Evolutionary conservation across 2,113 vertebrate species (phyloP).

Genomic region (Ictalurus punctatus): DNA sequence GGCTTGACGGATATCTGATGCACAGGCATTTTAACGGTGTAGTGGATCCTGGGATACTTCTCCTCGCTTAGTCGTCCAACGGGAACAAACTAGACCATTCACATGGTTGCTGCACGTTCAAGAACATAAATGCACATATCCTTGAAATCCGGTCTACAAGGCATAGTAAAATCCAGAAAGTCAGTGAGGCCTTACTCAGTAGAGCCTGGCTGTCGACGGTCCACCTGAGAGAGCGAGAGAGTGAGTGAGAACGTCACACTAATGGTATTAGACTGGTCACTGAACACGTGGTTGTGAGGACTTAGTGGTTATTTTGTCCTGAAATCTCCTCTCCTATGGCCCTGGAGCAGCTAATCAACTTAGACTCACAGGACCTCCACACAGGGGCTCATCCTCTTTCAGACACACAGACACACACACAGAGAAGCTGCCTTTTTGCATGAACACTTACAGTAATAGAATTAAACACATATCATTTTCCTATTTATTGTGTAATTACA

Average conservation of each 20-base stretch:
- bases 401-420: neutral
- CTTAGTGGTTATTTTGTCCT: slow-evolving; percentile 40
- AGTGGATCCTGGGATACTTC: neutral
- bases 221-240: neutral
- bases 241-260: slow-evolving; percentile 19
- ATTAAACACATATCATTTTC: neutral
- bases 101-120: neutral
- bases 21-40: slow-evolving; percentile 79
- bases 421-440: neutral
- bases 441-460: neutral
- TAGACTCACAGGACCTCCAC: slow-evolving; percentile 26
- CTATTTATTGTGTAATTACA: neutral
- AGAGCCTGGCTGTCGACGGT: neutral
- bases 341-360: slow-evolving; percentile 39
- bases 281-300: slow-evolving; percentile 39
- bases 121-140: neutral
- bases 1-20: slow-evolving; percentile 92
- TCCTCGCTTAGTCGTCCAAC: neutral
- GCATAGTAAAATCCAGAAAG: neutral
- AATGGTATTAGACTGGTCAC: slow-evolving; percentile 23
- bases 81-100: neutral
- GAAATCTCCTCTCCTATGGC: slow-evolving; percentile 46
- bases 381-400: neutral
- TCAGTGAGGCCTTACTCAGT: neutral
- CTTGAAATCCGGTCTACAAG: neutral